Evolutionary conservation across 2,113 vertebrate species (phyloP).

Genomic region (Willisornis vidua): DNA sequence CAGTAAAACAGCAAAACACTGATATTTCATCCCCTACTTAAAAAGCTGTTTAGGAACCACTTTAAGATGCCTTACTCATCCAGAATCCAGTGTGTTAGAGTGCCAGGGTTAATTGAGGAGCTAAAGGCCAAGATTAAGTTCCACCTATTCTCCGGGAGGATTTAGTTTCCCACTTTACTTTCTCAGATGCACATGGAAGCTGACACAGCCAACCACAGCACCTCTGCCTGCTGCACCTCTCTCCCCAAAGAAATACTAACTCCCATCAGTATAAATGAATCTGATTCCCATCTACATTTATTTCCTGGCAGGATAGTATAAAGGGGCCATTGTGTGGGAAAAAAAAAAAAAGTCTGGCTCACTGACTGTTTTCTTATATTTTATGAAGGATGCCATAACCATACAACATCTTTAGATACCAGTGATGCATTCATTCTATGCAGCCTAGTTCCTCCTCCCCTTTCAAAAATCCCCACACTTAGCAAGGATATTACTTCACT

Average conservation of each 20-base stretch:
- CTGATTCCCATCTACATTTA: neutral
- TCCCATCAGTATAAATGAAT: neutral
- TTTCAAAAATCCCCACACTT: neutral
- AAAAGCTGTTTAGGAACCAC: neutral
- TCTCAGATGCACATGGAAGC: neutral
- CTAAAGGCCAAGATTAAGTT: slow-evolving; percentile 37
- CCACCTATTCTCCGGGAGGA: slow-evolving; percentile 22
- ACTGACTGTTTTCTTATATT: neutral
- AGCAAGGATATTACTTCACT: neutral
- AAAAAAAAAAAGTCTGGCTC: neutral
- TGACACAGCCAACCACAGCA: neutral
- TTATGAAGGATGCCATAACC: neutral
- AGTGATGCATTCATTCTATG: neutral
- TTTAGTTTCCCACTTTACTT: slow-evolving; percentile 27
- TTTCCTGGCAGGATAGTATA: neutral
- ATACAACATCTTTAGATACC: neutral
- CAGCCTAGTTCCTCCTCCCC: neutral
- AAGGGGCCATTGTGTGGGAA: neutral
- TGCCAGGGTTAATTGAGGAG: slow-evolving; percentile 1
- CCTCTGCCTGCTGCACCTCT: neutral
- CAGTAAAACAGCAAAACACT: neutral
- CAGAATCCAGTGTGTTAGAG: neutral
- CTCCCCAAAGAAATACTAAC: neutral
- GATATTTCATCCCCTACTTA: neutral
- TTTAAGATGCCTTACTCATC: neutral